Evolutionary conservation across 2,797 vertebrate genomes (phyloP).

Genomic region (Monodelphis domestica): DNA sequence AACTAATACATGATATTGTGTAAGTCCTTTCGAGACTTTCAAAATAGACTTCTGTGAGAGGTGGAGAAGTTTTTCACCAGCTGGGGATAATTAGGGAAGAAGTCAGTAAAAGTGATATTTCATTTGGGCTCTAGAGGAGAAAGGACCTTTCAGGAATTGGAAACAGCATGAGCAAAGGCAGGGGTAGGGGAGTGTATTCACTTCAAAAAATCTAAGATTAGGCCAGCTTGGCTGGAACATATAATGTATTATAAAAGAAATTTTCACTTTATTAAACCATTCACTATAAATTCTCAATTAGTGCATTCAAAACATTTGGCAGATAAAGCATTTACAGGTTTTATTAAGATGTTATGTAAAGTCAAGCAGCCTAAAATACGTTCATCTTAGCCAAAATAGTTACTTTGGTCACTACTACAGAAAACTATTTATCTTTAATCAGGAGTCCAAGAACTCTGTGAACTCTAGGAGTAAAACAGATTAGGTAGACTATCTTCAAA

Average conservation of each 20-base stretch:
- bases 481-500: conserved; percentile 9
- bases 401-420: not conserved
- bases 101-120: not conserved
- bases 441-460: conserved; percentile 15
- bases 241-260: not conserved
- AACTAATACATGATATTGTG: not conserved
- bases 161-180: not conserved
- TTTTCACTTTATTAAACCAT: conserved; percentile 2
- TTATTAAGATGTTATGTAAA: not conserved
- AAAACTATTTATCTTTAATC: conserved; percentile 24
- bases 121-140: not conserved
- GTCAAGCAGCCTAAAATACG: not conserved
- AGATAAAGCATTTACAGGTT: not conserved
- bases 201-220: not conserved
- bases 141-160: not conserved
- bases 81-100: not conserved
- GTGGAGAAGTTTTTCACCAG: not conserved
- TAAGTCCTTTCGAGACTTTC: not conserved
- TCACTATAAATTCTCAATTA: not conserved
- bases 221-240: not conserved
- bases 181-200: not conserved
- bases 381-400: not conserved
- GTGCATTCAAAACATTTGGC: not conserved
- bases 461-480: conserved; percentile 29
- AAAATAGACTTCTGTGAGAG: not conserved